Evolutionary conservation across 37 sponge, comb jelly and placozoan genomes (phyloP).

Genomic region (Theonella swinhoei): DNA sequence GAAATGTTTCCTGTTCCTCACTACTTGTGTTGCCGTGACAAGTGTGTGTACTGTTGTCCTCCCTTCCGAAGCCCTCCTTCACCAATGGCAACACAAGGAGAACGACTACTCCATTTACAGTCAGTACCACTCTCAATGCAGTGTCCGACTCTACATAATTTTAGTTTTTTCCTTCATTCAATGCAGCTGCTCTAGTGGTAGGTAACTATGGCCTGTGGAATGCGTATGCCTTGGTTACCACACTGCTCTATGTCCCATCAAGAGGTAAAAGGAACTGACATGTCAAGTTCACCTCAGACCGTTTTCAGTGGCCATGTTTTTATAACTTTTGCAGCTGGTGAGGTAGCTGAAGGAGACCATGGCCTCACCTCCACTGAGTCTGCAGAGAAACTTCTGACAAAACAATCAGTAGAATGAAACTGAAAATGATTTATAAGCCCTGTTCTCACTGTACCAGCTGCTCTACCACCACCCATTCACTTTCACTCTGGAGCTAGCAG

Average conservation of each 20-base stretch:
- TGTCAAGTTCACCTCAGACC: background rate
- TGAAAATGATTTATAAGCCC: background rate
- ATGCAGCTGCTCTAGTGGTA: conserved; percentile 66
- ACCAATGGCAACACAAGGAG: conserved; percentile 38
- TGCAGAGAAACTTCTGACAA: background rate
- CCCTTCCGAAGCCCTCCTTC: conserved; percentile 36
- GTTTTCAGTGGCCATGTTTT: too few relatives aligned
- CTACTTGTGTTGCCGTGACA: conserved; percentile 29
- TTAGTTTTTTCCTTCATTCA: conserved; percentile 3
- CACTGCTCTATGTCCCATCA: conserved; percentile 36
- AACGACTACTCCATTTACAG: conserved; percentile 52
- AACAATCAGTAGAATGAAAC: conserved; percentile 3
- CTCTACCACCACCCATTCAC: too few relatives aligned
- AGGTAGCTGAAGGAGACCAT: too few relatives aligned
- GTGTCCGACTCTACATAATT: background rate
- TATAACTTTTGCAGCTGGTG: too few relatives aligned
- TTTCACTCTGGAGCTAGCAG: too few relatives aligned
- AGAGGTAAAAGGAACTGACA: conserved; percentile 17
- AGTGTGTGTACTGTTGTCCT: conserved; percentile 44
- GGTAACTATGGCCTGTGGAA: conserved; percentile 88
- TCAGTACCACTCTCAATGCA: background rate
- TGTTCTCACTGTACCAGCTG: too few relatives aligned
- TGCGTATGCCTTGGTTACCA: conserved; percentile 51
- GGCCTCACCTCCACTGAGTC: too few relatives aligned
- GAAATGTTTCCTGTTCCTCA: conserved; percentile 41